phyloP scores from a whole-genome alignment of 30 jellyfish, hydroid and myxozoan genomes.

The Pseudorhiza aurosa region DNA sequence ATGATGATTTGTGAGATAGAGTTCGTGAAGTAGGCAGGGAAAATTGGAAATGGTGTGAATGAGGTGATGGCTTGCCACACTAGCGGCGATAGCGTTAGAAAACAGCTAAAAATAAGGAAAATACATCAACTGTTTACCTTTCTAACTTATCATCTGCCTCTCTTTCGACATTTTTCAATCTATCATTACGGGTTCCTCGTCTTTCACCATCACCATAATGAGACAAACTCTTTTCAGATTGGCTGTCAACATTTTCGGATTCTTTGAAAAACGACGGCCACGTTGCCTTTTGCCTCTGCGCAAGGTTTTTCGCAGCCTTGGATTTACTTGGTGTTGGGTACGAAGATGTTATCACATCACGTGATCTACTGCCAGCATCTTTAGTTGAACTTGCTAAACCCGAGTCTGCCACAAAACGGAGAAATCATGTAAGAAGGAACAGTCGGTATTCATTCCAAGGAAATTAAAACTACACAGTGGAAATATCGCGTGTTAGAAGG shows the following conservation, averaged over 20 bases:
- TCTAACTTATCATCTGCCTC: slow-evolving; percentile 6
- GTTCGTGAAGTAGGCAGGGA: too few species aligned
- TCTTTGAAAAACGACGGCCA: slow-evolving; percentile 74
- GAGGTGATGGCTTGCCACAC: too few species aligned
- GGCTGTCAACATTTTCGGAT: slow-evolving; percentile 58
- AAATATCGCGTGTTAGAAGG: too few species aligned
- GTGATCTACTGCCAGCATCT: slow-evolving; percentile 4
- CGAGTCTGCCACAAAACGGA: neutral
- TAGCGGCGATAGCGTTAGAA: neutral
- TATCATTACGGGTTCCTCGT: slow-evolving; percentile 9
- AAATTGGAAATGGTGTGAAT: too few species aligned
- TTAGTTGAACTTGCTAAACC: neutral
- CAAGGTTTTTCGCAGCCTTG: slow-evolving; percentile 60
- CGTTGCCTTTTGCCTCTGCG: slow-evolving; percentile 56
- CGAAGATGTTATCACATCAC: slow-evolving; percentile 67
- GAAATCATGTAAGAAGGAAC: too few species aligned
- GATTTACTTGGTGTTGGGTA: slow-evolving; percentile 75
- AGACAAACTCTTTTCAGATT: slow-evolving; percentile 67
- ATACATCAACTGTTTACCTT: neutral
- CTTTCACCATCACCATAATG: slow-evolving; percentile 32
- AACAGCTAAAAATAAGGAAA: neutral
- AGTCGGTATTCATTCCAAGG: too few species aligned
- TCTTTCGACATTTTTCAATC: neutral
- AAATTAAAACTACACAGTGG: too few species aligned
- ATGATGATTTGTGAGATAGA: too few species aligned